Conservation (phyloP, 2,113 vertebrate species). For the Phylloscopus trochilus region DNA sequence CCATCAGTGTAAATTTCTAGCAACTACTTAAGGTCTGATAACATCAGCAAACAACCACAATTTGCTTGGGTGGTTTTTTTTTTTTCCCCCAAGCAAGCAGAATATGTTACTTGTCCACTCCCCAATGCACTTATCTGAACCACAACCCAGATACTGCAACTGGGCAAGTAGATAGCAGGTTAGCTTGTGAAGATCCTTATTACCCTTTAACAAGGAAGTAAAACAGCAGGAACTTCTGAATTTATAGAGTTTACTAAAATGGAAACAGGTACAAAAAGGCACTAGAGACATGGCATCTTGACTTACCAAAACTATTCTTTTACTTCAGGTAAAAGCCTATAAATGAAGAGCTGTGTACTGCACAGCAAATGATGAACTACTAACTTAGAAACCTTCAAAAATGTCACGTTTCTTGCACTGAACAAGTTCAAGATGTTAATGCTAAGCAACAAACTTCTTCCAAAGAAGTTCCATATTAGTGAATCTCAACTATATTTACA, state of each 20-base stretch:
- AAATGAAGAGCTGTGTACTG: background rate
- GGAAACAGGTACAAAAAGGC: background rate
- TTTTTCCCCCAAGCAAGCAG: background rate
- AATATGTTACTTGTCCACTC: background rate
- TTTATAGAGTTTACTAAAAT: background rate
- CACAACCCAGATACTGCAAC: background rate
- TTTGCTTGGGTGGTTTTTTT: background rate
- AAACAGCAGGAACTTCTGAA: background rate
- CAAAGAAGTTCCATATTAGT: background rate
- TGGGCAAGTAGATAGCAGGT: background rate
- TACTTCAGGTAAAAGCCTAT: background rate
- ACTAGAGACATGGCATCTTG: background rate
- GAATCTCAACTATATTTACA: background rate
- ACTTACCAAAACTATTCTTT: background rate
- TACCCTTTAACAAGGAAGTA: background rate
- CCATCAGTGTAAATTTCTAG: background rate
- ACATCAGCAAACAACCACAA: background rate
- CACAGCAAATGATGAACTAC: background rate
- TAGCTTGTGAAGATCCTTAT: background rate
- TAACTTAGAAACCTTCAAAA: background rate
- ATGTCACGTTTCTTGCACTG: background rate
- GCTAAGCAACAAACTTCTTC: background rate
- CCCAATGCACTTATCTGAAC: background rate
- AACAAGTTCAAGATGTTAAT: background rate
- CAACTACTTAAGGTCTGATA: background rate